Percentiles rank a stretch among this genome's conserved stretches.
Evolutionary conservation across 2,888 invertebrate species (phyloP).

Genomic region (Drosophila nigricruria): DNA sequence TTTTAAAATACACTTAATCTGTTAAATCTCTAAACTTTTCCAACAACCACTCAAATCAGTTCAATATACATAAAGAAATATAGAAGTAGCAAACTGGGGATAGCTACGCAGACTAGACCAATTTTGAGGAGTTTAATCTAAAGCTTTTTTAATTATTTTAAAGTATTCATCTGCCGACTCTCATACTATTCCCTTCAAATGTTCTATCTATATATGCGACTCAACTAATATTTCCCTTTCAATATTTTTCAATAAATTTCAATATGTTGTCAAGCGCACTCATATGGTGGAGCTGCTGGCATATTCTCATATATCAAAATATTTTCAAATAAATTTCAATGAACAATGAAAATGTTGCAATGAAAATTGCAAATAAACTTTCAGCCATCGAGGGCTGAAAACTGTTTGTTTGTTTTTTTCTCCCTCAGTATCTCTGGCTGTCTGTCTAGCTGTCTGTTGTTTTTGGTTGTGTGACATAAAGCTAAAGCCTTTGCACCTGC

Average conservation of each 20-base stretch:
- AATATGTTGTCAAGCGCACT: not conserved
- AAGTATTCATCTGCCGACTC: no score
- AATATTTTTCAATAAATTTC: not conserved
- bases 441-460: not conserved
- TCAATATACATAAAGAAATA: no score
- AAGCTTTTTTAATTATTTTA: no score
- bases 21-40: no score
- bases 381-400: not conserved
- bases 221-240: not conserved
- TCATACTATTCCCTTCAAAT: no score
- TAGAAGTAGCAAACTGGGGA: no score
- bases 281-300: not conserved
- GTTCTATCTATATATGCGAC: not conserved
- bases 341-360: conserved; percentile 1
- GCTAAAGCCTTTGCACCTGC: not conserved
- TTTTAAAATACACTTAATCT: no score
- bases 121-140: no score
- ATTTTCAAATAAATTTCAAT: conserved; percentile 1
- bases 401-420: not conserved
- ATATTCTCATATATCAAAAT: not conserved
- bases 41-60: no score
- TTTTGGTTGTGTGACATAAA: not conserved
- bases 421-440: not conserved
- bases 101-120: no score
- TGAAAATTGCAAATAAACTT: not conserved